Percentiles rank a stretch among this genome's conserved stretches.
Evolutionary conservation across 2,113 vertebrate genomes (phyloP).

Genomic region (Thymallus thymallus): DNA sequence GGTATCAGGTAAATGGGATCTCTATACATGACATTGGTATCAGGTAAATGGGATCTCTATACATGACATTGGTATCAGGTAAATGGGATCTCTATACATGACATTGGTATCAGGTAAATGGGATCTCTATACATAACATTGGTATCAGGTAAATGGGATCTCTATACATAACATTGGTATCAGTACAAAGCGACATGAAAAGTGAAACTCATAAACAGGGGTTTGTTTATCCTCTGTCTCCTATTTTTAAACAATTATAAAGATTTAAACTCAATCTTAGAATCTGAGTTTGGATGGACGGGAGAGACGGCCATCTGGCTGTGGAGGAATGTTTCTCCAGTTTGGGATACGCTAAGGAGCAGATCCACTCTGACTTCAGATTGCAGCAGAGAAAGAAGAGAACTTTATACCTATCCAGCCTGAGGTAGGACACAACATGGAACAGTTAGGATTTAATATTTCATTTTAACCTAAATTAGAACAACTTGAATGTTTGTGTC

Average conservation of each 20-base stretch:
- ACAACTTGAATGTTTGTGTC: neutral
- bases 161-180: no score
- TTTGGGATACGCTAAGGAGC: conserved; percentile 24
- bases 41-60: no score
- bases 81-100: no score
- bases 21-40: no score
- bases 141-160: no score
- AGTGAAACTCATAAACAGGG: conserved; percentile 43
- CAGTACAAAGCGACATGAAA: no score
- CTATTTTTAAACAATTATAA: conserved; percentile 67
- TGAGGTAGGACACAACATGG: neutral
- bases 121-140: no score
- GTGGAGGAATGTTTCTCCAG: conserved; percentile 42
- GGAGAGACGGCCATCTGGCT: conserved; percentile 67
- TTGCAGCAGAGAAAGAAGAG: conserved; percentile 12
- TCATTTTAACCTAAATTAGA: conserved; percentile 3
- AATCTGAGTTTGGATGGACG: conserved; percentile 49
- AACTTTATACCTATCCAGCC: conserved; percentile 20
- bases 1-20: no score
- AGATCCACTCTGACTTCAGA: conserved; percentile 12
- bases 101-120: no score
- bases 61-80: no score
- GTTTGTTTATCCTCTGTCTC: conserved; percentile 40
- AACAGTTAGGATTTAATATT: conserved; percentile 33
- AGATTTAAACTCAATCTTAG: conserved; percentile 63